Base-by-base conservation (phyloP, 2,113 vertebrate genomes). In the Gnathonemus longibarbis region DNA sequence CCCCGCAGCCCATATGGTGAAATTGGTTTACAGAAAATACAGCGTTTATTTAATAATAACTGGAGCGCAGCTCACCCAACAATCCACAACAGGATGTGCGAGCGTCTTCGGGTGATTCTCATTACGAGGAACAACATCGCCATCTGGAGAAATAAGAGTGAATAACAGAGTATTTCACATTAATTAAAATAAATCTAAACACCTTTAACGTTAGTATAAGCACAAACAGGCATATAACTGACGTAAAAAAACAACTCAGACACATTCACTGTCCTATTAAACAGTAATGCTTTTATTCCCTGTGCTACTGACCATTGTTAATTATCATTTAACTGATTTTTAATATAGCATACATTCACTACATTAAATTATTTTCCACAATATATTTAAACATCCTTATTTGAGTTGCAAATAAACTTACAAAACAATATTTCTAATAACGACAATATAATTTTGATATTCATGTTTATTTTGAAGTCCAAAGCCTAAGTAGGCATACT, bases 131-230 rank as follows among this genome's bases (percentile, higher is more conserved):
- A 21, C 80, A 85, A 84, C 56, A 85, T 52, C 24, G 89, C 89
- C 89, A 89, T 39, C 77, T 89, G 52, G 77, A 62, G 89, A 39
- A 62, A 15, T 27, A 84, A 66, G n/a, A 58, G 11, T n/a, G 80
- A 35, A 89, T 85, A 58, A 53, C 89, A 89, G 4, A 21, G 31
- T 31, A 31, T 56, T 89, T 46, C 39, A 0, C 50, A 15, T 56
- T 39, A 35, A 42, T 11, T 6, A 62, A 62, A 62, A 21, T 10
- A 80, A 35, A 52, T 42, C 70, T 7, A 35, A 87, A 83, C 35
- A 83, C 35, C 39, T 77, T 35, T 89, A 21, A 83, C 56, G 31
- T 2, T 19, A 52, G 19, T 45, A 56, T 52, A 56, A 35, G 46
- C 24, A 53, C 13, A 39, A 56, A 53, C 8, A 52, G 15, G 15